phyloP scores from a whole-genome alignment of 1,140 invertebrate species.

The Drosophila erecta region DNA sequence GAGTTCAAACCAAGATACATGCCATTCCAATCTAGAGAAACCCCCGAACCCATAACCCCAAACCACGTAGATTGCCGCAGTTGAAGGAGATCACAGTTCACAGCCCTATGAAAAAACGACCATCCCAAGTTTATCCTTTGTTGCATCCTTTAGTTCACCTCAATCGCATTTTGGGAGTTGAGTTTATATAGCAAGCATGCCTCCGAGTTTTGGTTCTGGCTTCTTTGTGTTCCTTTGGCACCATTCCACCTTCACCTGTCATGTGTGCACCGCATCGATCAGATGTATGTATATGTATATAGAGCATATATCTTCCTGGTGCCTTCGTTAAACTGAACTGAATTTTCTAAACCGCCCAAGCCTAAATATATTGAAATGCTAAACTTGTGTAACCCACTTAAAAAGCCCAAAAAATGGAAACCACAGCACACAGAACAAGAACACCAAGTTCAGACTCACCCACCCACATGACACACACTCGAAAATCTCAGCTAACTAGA shows the following conservation, averaged over 20 bases:
- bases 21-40: constrained; percentile 9
- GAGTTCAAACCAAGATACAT: constrained; percentile 36
- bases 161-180: constrained; percentile 33
- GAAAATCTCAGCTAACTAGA: constrained; percentile 19
- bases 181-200: constrained; percentile 20
- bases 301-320: constrained; percentile 28
- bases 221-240: constrained; percentile 67
- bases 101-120: constrained; percentile 5
- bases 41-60: constrained; percentile 1
- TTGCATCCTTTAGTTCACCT: constrained; percentile 56
- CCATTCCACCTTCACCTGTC: constrained; percentile 15
- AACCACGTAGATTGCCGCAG: constrained; percentile 18
- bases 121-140: constrained; percentile 11
- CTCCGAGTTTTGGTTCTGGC: constrained; percentile 51
- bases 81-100: constrained; percentile 22
- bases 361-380: constrained; percentile 22
- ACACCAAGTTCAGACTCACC: constrained; percentile 31
- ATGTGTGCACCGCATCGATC: constrained; percentile 27
- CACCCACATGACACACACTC: constrained; percentile 30
- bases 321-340: constrained; percentile 51
- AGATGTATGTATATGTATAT: constrained; percentile 16
- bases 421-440: constrained; percentile 38
- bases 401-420: constrained; percentile 25
- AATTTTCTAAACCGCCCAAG: constrained; percentile 44
- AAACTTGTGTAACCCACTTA: constrained; percentile 29